Conservation (phyloP, 2,113 vertebrate genomes). For the Sebastes fasciatus region DNA sequence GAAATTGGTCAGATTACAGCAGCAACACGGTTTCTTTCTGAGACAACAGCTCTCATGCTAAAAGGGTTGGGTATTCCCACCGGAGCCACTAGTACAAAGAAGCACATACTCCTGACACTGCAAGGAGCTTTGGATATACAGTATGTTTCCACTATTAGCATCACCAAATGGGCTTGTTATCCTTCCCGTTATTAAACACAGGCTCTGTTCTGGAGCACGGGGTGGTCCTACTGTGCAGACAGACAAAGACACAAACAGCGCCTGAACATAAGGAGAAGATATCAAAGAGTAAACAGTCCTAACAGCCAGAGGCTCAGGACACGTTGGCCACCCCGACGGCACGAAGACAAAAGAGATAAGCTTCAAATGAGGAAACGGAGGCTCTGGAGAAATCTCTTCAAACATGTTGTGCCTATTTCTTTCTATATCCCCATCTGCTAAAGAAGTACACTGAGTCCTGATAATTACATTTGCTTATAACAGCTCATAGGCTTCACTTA, state of each 20-base stretch:
- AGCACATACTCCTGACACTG: not conserved
- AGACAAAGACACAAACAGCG: slow-evolving; percentile 17
- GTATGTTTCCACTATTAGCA: slow-evolving; percentile 29
- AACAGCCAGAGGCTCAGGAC: slow-evolving; percentile 20
- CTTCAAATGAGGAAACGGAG: slow-evolving; percentile 11
- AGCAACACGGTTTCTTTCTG: not conserved
- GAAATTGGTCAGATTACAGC: slow-evolving; percentile 1
- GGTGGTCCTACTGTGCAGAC: slow-evolving; percentile 28
- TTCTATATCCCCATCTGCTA: not conserved
- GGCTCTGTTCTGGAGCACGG: not conserved
- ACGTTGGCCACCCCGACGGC: not conserved
- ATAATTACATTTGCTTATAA: not conserved
- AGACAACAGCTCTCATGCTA: not conserved
- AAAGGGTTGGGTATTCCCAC: slow-evolving; percentile 17
- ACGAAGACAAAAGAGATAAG: slow-evolving; percentile 29
- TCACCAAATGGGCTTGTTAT: slow-evolving; percentile 33
- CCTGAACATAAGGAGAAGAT: slow-evolving; percentile 1
- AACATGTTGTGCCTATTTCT: not conserved
- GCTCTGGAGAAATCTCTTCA: not conserved
- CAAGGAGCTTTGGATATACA: slow-evolving; percentile 35
- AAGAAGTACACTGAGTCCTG: not conserved
- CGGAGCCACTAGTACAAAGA: not conserved
- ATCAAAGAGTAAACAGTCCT: slow-evolving; percentile 33
- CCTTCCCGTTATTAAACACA: slow-evolving; percentile 22
- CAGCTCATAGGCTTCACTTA: not conserved